Base-by-base conservation (phyloP, 2,888 invertebrate species). In the Andrena bucephala region DNA sequence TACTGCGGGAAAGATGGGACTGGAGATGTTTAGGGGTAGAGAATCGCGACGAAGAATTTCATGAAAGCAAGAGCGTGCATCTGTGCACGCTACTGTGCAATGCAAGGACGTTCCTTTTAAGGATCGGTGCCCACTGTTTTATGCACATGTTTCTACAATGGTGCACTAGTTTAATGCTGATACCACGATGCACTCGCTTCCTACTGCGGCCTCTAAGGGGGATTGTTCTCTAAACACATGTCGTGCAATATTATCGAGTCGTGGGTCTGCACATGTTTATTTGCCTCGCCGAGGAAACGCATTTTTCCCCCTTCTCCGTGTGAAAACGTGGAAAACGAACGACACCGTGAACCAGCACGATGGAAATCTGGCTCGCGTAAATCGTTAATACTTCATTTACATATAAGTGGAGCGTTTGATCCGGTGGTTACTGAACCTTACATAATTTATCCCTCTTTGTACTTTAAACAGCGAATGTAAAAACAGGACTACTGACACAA, bases 31-130 rank as follows among this genome's bases (percentile, higher is more conserved):
- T 84, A 72, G 79, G 79, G 84, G 67, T 77, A 81, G 79, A 83
- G 84, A 71, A 83, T 76, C 83, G 79, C 75, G 66, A 69, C 75
- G 74, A 74, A 77, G 84, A 86, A 86, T 87, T 86, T 87, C 87
- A 87, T 84, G 81, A 82, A 84, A 86, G 80, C 70, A 80, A 87
- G 81, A 86, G 77, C 79, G 84, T 76, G 75, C 81, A 84, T 87
- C 84, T 74, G 77, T 77, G 75, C 77, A 42, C 42, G 81, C 83
- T 81, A 83, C 83, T 62, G 83, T 80, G 85, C 77, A 77, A 84
- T 87, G 87, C 87, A 84, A 86, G 84, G 87, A 81, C 86, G 79
- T 77, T 87, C 81, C 84, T 82, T 86, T 87, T 87, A 87, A 87
- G 73, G 76, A 80, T 65, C 31, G 67, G 68, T 42, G 31, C 78